Percentiles rank a stretch among this genome's conserved stretches.
These are phyloP conservation scores for Heterochromis multidens DNA, from an alignment of 2,113 vertebrate genomes.

Conservation along the genomic window DNA sequence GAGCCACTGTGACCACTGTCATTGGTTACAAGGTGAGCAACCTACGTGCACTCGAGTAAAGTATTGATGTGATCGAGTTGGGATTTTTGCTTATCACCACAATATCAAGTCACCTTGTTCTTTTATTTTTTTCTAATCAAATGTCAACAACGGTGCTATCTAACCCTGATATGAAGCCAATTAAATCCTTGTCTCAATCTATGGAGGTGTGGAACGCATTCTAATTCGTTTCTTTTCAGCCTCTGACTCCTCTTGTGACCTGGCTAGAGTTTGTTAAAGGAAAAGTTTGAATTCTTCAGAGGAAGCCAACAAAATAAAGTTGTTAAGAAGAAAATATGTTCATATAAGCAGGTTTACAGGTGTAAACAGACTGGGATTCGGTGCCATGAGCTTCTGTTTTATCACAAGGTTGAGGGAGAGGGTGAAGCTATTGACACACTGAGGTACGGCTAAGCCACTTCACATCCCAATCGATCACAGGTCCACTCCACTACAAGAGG, in stretches of 20 bases:
- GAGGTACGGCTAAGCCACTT: conserved; percentile 66
- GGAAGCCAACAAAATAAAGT: neutral
- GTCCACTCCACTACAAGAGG: conserved; percentile 49
- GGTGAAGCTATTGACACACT: conserved; percentile 64
- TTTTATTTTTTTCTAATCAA: conserved; percentile 48
- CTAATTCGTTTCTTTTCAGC: conserved; percentile 27
- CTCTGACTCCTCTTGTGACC: neutral
- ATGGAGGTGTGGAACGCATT: conserved; percentile 18
- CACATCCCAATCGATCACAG: conserved; percentile 66
- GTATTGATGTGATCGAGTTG: conserved; percentile 63
- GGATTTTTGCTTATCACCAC: conserved; percentile 67
- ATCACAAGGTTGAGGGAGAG: conserved; percentile 42
- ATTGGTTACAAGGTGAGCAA: conserved; percentile 58
- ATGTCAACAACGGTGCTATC: conserved; percentile 56
- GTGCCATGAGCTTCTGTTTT: conserved; percentile 6
- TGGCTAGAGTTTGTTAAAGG: neutral
- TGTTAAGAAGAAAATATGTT: neutral
- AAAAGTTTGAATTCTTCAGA: neutral
- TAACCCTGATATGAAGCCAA: conserved; percentile 60
- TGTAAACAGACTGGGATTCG: neutral
- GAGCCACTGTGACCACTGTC: conserved; percentile 28
- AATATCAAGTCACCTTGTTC: conserved; percentile 74
- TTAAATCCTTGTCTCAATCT: conserved; percentile 61
- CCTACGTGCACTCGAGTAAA: neutral
- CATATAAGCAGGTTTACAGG: neutral